Evolutionary conservation across 92 coral and sea anemone species (phyloP).

Genomic region (Epizoanthus scotinus): DNA sequence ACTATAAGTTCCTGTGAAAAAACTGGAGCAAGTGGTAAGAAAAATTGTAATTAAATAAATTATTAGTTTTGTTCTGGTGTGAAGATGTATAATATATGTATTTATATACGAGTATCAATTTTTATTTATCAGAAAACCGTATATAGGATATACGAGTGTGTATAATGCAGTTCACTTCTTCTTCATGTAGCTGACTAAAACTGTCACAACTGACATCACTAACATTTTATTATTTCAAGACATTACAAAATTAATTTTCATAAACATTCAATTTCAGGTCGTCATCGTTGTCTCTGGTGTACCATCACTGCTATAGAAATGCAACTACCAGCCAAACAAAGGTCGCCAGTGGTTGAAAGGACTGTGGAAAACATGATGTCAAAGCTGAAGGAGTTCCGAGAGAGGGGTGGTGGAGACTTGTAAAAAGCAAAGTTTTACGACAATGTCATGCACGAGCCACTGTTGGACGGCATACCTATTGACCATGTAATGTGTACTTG

Average conservation of each 20-base stretch:
- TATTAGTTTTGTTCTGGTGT: too few species aligned
- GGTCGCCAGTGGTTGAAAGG: conserved; percentile 1
- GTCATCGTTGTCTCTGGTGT: neutral
- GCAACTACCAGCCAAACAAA: conserved; percentile 6
- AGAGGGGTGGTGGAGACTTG: conserved; percentile 1
- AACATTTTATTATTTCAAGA: too few species aligned
- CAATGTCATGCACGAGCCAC: conserved; percentile 27
- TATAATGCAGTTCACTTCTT: too few species aligned
- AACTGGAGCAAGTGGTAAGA: too few species aligned
- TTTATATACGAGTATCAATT: too few species aligned
- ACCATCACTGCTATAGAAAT: too few species aligned
- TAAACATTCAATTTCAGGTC: neutral
- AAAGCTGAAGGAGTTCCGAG: conserved; percentile 18
- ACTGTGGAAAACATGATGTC: conserved; percentile 1
- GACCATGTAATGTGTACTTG: conserved; percentile 11
- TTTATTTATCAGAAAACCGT: too few species aligned
- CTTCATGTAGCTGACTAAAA: too few species aligned
- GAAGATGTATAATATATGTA: too few species aligned
- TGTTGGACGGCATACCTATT: conserved; percentile 8
- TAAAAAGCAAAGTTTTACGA: conserved; percentile 13
- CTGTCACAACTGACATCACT: too few species aligned
- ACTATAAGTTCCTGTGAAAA: neutral
- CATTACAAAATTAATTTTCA: neutral
- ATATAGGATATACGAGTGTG: too few species aligned
- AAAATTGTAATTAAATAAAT: too few species aligned